phyloP scores from a whole-genome alignment of 2,888 invertebrate species.

The Graphium colonna region DNA sequence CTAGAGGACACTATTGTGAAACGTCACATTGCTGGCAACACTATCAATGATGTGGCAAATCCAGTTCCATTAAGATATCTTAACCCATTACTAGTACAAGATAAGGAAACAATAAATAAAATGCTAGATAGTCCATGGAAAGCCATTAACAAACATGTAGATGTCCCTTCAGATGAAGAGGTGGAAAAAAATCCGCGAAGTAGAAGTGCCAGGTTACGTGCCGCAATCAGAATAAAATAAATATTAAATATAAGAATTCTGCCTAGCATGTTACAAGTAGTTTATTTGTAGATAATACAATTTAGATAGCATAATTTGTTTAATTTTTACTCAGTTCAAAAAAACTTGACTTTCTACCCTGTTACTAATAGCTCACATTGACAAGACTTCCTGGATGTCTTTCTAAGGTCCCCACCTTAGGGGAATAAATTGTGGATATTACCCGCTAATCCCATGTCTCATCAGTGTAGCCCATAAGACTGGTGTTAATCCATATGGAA shows the following conservation, averaged over 20 bases:
- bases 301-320: no score
- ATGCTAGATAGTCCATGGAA: conserved; percentile 86
- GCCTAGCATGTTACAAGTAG: not conserved
- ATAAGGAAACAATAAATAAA: conserved; percentile 80
- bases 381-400: no score
- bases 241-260: not conserved
- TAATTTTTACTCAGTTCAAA: no score
- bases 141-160: conserved; percentile 89
- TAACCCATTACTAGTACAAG: conserved; percentile 81
- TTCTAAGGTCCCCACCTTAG: no score
- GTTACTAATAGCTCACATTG: no score
- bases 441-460: no score
- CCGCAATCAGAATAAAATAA: conserved; percentile 86
- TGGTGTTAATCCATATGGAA: no score
- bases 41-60: conserved; percentile 86
- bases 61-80: conserved; percentile 86
- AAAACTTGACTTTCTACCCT: no score
- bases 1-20: conserved; percentile 96
- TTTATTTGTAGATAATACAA: not conserved
- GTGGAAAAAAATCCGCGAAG: conserved; percentile 89
- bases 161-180: conserved; percentile 87
- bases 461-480: no score
- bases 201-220: conserved; percentile 93
- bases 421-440: no score
- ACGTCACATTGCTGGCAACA: conserved; percentile 89